Percentiles rank a stretch among this genome's conserved stretches.
phyloP scores from a whole-genome alignment of 2,888 invertebrate species.

The Diarsia dahlii region DNA sequence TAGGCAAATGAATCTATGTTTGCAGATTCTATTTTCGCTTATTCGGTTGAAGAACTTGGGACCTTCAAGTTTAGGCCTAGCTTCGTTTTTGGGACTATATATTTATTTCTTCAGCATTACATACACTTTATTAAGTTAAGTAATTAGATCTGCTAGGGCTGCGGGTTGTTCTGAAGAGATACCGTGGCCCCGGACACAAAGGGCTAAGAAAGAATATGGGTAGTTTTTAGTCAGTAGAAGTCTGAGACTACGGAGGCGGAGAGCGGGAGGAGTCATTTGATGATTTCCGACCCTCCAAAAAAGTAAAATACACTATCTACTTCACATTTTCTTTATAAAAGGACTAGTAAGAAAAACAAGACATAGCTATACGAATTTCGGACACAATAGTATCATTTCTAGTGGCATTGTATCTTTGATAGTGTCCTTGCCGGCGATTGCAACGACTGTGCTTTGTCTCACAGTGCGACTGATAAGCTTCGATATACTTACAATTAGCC shows the following conservation, averaged over 20 bases:
- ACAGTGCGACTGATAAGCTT: constrained; percentile 85
- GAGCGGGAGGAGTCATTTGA: too few relatives aligned
- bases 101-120: neutral
- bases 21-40: constrained; percentile 55
- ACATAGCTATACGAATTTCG: neutral
- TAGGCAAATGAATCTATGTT: constrained; percentile 54
- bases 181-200: too few relatives aligned
- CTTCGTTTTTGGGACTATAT: neutral
- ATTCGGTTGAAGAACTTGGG: constrained; percentile 32
- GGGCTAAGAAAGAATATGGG: too few relatives aligned
- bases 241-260: too few relatives aligned
- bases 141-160: too few relatives aligned
- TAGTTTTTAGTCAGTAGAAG: too few relatives aligned
- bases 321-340: neutral
- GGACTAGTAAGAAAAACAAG: neutral
- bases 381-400: constrained; percentile 66
- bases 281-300: too few relatives aligned
- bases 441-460: constrained; percentile 86
- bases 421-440: constrained; percentile 88
- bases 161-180: too few relatives aligned
- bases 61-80: constrained; percentile 49
- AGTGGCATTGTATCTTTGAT: constrained; percentile 73
- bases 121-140: neutral
- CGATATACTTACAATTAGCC: constrained; percentile 71
- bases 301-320: neutral